Conservation (phyloP, 2,797 vertebrate genomes). For the Chelon auratus region DNA sequence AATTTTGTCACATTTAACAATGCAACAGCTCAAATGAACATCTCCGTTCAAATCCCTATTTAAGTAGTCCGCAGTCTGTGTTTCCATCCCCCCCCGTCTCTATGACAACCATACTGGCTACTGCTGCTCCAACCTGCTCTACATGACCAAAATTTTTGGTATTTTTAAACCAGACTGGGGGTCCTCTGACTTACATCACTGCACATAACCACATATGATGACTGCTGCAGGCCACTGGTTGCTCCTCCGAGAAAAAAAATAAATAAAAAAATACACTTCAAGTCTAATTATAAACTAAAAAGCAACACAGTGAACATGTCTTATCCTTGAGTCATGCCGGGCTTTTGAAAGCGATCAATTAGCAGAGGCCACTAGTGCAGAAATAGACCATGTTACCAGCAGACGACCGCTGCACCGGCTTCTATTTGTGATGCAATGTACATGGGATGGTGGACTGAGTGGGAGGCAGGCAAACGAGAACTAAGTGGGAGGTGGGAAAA, state of each 20-base stretch:
- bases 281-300: conserved; percentile 57
- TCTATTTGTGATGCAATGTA: conserved; percentile 49
- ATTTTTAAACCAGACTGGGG: conserved; percentile 44
- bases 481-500: conserved; percentile 64
- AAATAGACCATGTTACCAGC: conserved; percentile 42
- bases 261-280: conserved; percentile 35
- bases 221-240: conserved; percentile 39
- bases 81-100: conserved; percentile 48
- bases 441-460: conserved; percentile 61
- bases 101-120: conserved; percentile 65
- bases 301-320: conserved; percentile 3
- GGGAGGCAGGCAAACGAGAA: conserved; percentile 62
- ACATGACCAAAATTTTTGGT: conserved; percentile 35
- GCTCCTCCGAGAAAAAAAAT: conserved; percentile 8
- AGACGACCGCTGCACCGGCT: conserved; percentile 29
- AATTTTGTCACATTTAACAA: not conserved
- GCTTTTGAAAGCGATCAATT: conserved; percentile 60
- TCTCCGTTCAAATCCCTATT: conserved; percentile 13
- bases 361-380: conserved; percentile 32
- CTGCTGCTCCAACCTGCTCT: conserved; percentile 40
- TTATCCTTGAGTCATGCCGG: conserved; percentile 38
- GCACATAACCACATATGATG: conserved; percentile 25
- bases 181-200: conserved; percentile 26
- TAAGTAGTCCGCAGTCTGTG: conserved; percentile 35
- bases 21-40: conserved; percentile 21